Percentiles rank a stretch among this genome's conserved stretches.
phyloP scores from a whole-genome alignment of 1,140 invertebrate species.

The Cyphomyrmex costatus region DNA sequence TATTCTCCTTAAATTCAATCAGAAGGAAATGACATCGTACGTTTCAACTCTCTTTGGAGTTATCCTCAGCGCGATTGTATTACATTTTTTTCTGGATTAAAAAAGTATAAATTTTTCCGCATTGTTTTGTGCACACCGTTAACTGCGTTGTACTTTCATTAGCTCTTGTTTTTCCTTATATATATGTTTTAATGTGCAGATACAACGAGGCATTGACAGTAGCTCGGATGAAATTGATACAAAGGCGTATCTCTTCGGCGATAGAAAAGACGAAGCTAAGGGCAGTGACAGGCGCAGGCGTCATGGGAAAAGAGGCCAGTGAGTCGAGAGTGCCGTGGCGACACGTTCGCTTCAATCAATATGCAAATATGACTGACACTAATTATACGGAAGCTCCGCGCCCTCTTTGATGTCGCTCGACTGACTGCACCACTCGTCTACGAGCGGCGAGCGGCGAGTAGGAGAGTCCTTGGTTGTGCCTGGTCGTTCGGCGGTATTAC shows the following conservation, averaged over 20 bases:
- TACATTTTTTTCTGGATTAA: too few species aligned
- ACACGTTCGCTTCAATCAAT: constrained; percentile 85
- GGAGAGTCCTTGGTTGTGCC: constrained; percentile 71
- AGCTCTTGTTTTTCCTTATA: too few species aligned
- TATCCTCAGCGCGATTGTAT: too few species aligned
- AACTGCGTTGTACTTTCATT: too few species aligned
- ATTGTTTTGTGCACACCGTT: too few species aligned
- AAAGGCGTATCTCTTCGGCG: background rate
- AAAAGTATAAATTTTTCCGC: too few species aligned
- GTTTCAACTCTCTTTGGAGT: too few species aligned
- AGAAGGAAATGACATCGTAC: too few species aligned
- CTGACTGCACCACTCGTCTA: constrained; percentile 72
- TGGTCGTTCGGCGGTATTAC: constrained; percentile 66
- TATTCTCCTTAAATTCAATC: too few species aligned
- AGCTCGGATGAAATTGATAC: background rate
- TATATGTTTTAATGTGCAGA: background rate
- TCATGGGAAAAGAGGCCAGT: constrained; percentile 78
- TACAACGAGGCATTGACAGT: background rate
- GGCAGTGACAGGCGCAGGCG: constrained; percentile 64
- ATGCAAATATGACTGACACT: constrained; percentile 86
- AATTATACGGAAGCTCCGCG: constrained; percentile 86
- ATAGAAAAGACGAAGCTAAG: constrained; percentile 59
- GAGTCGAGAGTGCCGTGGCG: constrained; percentile 79
- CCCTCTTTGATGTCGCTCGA: constrained; percentile 84
- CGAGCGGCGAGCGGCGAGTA: constrained; percentile 53